phyloP scores from a whole-genome alignment of 2,888 invertebrate species.

The Calameuta pallipes region DNA sequence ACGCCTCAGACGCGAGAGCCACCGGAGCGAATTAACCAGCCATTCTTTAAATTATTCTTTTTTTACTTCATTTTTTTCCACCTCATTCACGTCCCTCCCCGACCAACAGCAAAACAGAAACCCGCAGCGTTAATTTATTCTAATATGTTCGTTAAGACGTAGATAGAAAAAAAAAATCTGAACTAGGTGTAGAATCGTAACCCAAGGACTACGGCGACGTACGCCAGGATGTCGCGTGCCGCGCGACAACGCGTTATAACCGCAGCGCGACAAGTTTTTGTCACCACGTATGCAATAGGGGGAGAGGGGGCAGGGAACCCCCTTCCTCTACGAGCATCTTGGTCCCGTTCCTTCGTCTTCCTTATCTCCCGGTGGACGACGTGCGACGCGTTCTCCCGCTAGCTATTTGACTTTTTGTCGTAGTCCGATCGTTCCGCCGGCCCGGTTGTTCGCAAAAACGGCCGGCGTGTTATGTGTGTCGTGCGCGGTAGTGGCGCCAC shows the following conservation, averaged over 20 bases:
- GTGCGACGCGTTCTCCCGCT: constrained; percentile 1
- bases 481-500: not conserved
- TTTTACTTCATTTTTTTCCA: not conserved
- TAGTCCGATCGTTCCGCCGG: constrained; percentile 6
- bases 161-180: not conserved
- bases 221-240: constrained; percentile 39
- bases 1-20: not conserved
- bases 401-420: constrained; percentile 19
- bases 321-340: not conserved
- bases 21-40: not conserved
- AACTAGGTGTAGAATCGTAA: not conserved
- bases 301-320: not conserved
- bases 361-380: not conserved
- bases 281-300: constrained; percentile 4
- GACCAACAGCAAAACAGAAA: not conserved
- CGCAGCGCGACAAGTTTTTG: constrained; percentile 45
- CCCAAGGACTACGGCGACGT: not conserved
- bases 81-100: not conserved
- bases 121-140: not conserved
- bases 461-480: not conserved
- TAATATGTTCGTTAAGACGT: not conserved
- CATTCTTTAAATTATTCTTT: not conserved
- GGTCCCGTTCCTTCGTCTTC: not conserved
- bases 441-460: constrained; percentile 4
- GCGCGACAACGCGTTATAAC: constrained; percentile 27